Conservation (phyloP, 1,140 invertebrate genomes). For the Pristionchus pacificus region DNA sequence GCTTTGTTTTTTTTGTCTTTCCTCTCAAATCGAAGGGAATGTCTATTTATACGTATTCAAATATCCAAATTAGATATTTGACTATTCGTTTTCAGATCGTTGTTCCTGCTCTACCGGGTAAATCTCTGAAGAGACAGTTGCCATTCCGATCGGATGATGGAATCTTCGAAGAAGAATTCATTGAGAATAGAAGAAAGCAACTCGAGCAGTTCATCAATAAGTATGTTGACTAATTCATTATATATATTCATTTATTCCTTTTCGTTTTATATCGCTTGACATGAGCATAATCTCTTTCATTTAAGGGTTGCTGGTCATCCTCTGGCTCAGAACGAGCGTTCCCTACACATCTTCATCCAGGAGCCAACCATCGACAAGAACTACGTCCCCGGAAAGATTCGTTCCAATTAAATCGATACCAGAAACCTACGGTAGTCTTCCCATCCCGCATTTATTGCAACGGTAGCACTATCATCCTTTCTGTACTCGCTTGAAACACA, state of each 20-base stretch:
- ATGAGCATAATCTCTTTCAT: constrained; percentile 42
- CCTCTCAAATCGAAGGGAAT: too few relatives aligned
- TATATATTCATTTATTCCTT: constrained; percentile 3
- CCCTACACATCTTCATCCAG: constrained; percentile 98
- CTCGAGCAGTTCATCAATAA: constrained; percentile 98
- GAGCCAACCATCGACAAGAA: constrained; percentile 95
- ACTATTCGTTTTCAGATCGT: too few relatives aligned
- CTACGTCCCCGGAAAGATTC: constrained; percentile 98
- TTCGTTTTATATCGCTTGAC: background rate
- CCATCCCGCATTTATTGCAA: too few relatives aligned
- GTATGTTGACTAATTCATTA: too few relatives aligned
- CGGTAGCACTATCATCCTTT: background rate
- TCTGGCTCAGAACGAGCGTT: constrained; percentile 97
- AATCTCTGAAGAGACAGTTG: constrained; percentile 94
- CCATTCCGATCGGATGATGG: constrained; percentile 97
- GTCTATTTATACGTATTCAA: too few relatives aligned
- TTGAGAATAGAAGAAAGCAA: constrained; percentile 95
- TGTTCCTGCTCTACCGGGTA: constrained; percentile 90
- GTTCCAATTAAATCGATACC: constrained; percentile 71
- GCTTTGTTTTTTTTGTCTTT: too few relatives aligned
- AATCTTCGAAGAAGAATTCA: constrained; percentile 98
- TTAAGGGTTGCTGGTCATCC: constrained; percentile 94
- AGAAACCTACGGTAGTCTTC: too few relatives aligned
- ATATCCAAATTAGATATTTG: too few relatives aligned
- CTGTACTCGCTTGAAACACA: background rate